Percentiles rank a stretch among this genome's conserved stretches.
phyloP scores from a whole-genome alignment of 2,113 vertebrate genomes.

The Myrmophylax atrothorax region DNA sequence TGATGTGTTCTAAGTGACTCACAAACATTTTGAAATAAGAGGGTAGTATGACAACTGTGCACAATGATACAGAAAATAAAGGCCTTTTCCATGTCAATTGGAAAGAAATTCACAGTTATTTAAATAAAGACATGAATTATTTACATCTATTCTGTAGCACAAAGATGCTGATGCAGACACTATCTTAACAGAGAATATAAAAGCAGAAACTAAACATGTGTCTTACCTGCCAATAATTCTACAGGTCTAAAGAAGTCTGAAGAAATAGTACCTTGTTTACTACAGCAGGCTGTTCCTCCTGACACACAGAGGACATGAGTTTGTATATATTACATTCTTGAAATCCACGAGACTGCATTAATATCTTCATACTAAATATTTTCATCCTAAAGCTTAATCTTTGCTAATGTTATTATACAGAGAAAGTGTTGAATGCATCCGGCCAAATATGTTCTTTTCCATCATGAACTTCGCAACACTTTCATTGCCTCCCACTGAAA shows the following conservation, averaged over 20 bases:
- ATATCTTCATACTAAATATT: background rate
- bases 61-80: slow-evolving; percentile 31
- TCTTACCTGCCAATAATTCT: background rate
- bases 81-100: background rate
- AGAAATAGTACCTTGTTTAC: background rate
- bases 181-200: background rate
- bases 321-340: background rate
- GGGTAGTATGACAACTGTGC: background rate
- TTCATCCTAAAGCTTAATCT: background rate
- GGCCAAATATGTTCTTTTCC: background rate
- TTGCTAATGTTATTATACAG: background rate
- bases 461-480: background rate
- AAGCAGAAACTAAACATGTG: background rate
- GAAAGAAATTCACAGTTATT: slow-evolving; percentile 46
- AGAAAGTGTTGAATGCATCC: background rate
- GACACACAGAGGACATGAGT: background rate
- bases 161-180: slow-evolving; percentile 3
- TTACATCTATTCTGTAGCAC: background rate
- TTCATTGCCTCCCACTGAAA: background rate
- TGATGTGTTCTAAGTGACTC: background rate
- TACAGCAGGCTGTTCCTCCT: background rate
- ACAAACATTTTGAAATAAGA: background rate
- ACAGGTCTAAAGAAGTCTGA: background rate
- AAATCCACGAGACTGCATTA: background rate
- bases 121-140: slow-evolving; percentile 45